phyloP scores from a whole-genome alignment of 2,113 vertebrate genomes.

The Corythaixoides concolor region DNA sequence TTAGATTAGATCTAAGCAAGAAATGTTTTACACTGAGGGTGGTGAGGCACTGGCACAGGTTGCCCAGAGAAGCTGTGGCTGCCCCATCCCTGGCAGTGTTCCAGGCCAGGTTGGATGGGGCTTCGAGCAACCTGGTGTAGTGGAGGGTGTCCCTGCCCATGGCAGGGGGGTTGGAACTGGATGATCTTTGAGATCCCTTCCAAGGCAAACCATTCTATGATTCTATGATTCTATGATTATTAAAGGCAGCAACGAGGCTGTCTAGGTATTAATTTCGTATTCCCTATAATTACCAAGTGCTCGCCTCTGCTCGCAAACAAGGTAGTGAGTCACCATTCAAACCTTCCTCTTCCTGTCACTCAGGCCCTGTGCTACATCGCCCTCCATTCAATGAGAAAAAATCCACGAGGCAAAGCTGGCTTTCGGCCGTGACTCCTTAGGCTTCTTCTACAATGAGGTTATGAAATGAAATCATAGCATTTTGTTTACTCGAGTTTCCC shows the following conservation, averaged over 20 bases:
- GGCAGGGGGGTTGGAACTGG: too few relatives aligned
- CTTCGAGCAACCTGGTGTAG: too few relatives aligned
- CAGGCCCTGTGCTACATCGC: not conserved
- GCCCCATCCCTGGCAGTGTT: too few relatives aligned
- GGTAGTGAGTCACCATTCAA: not conserved
- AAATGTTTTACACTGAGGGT: too few relatives aligned
- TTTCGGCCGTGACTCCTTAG: not conserved
- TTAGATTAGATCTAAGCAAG: too few relatives aligned
- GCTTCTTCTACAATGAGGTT: not conserved
- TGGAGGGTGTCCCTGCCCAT: too few relatives aligned
- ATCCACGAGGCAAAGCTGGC: not conserved
- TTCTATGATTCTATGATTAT: not conserved
- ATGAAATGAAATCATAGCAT: not conserved
- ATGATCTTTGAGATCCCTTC: too few relatives aligned
- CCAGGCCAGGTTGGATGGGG: too few relatives aligned
- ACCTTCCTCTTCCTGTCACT: not conserved
- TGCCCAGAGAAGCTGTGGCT: too few relatives aligned
- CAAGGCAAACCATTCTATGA: too few relatives aligned
- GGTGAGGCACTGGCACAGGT: too few relatives aligned
- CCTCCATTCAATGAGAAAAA: not conserved
- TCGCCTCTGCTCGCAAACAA: not conserved
- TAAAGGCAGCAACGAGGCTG: not conserved
- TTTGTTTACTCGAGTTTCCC: not conserved
- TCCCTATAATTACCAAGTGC: not conserved
- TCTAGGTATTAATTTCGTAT: slow-evolving; percentile 34